Evolutionary conservation across 2,888 invertebrate species (phyloP).

Genomic region (Eupeodes luniger): DNA sequence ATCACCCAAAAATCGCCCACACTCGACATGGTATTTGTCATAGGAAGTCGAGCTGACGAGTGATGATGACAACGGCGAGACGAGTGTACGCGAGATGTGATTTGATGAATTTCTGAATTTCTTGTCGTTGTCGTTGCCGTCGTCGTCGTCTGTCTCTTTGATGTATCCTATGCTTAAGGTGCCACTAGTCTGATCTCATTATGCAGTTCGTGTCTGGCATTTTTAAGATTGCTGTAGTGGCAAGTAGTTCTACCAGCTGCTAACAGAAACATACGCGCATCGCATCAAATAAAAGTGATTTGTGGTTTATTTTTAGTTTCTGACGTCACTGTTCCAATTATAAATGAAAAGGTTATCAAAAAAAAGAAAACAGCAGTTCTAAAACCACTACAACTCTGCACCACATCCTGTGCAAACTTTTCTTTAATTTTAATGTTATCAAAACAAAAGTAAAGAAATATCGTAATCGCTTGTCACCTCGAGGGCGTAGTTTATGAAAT

Average conservation of each 20-base stretch:
- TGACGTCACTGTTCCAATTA: constrained; percentile 69
- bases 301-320: constrained; percentile 62
- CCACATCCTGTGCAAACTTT: not conserved
- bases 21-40: constrained; percentile 29
- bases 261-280: not conserved
- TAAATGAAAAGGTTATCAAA: constrained; percentile 36
- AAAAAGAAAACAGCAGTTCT: not conserved
- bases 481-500: constrained; percentile 65
- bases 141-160: not conserved
- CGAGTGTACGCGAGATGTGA: constrained; percentile 23
- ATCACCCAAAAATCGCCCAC: constrained; percentile 57
- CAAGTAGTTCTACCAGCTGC: not conserved
- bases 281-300: constrained; percentile 51
- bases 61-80: too few relatives aligned
- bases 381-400: not conserved
- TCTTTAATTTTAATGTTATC: not conserved
- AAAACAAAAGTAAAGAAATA: constrained; percentile 30
- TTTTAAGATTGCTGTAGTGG: not conserved
- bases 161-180: constrained; percentile 44
- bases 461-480: constrained; percentile 9
- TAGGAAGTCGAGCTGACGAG: constrained; percentile 12
- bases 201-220: constrained; percentile 32
- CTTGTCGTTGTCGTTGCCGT: not conserved
- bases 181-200: constrained; percentile 63
- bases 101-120: constrained; percentile 36